These are phyloP conservation scores for Halictus rubicundus DNA, from an alignment of 1,140 invertebrate species.

Conservation along the genomic window DNA sequence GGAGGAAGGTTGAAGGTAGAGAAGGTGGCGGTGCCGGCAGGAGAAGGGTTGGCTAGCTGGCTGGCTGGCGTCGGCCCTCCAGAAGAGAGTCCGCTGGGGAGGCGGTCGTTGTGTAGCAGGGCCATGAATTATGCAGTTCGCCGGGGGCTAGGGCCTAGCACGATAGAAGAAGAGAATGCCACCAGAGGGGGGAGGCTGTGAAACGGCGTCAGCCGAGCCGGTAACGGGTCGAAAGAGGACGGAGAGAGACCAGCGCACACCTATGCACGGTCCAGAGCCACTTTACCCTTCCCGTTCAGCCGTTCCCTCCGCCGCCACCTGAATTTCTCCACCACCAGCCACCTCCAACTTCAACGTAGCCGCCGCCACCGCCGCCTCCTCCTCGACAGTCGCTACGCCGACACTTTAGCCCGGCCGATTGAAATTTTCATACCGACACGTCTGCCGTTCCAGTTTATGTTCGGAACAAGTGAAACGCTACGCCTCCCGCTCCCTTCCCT, in stretches of 20 bases:
- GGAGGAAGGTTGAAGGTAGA: slow-evolving; percentile 40
- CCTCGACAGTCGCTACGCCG: slow-evolving; percentile 42
- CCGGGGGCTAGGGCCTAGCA: slow-evolving; percentile 70
- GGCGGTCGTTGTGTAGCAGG: slow-evolving; percentile 70
- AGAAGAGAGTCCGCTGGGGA: slow-evolving; percentile 51
- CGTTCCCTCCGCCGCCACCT: slow-evolving; percentile 51
- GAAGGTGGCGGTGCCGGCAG: slow-evolving; percentile 34
- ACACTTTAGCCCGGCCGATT: slow-evolving; percentile 66
- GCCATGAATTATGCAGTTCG: slow-evolving; percentile 79
- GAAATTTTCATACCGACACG: slow-evolving; percentile 77
- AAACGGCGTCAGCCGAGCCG: slow-evolving; percentile 34
- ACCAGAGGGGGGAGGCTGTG: slow-evolving; percentile 15
- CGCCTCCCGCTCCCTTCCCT: background rate
- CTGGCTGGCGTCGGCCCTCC: slow-evolving; percentile 39
- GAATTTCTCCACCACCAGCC: slow-evolving; percentile 39
- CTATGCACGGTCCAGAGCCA: slow-evolving; percentile 58
- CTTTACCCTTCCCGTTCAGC: slow-evolving; percentile 52
- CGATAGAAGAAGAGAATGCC: slow-evolving; percentile 57
- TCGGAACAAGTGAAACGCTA: slow-evolving; percentile 64
- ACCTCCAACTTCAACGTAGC: slow-evolving; percentile 46
- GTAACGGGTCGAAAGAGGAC: slow-evolving; percentile 39
- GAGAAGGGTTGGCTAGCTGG: slow-evolving; percentile 38
- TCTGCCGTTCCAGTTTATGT: slow-evolving; percentile 70
- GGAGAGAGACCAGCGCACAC: slow-evolving; percentile 31
- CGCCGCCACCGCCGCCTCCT: slow-evolving; percentile 36